These are phyloP conservation scores for Tachysurus vachellii DNA, from an alignment of 2,113 vertebrate genomes.

Conservation along the genomic window DNA sequence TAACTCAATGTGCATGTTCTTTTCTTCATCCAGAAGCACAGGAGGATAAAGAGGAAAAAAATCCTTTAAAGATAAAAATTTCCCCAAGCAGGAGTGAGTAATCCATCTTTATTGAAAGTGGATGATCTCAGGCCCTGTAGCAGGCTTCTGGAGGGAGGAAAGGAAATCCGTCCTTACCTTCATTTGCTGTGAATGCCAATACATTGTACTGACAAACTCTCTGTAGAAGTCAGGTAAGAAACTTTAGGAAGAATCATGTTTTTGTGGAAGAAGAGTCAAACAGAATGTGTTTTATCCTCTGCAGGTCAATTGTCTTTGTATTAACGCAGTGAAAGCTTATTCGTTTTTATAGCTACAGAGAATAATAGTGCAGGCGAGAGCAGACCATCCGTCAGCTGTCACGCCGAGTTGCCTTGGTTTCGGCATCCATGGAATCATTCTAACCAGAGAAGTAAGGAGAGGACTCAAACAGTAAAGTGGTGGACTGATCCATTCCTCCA, in stretches of 20 bases:
- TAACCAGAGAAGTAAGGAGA: slow-evolving; percentile 9
- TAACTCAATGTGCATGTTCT: background rate
- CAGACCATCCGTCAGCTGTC: slow-evolving; percentile 42
- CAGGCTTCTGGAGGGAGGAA: background rate
- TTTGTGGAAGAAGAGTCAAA: background rate
- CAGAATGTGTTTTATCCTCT: background rate
- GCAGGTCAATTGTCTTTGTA: slow-evolving; percentile 29
- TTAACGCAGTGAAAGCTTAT: slow-evolving; percentile 55
- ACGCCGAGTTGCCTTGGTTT: background rate
- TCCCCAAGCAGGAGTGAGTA: background rate
- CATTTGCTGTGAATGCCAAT: slow-evolving; percentile 14
- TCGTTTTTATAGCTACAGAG: slow-evolving; percentile 58
- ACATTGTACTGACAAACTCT: slow-evolving; percentile 13
- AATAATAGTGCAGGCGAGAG: slow-evolving; percentile 20
- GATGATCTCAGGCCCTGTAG: background rate
- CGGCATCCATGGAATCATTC: background rate
- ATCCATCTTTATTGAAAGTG: background rate
- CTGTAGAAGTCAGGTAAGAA: background rate
- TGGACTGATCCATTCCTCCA: background rate
- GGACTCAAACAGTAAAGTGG: background rate
- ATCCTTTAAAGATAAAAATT: background rate
- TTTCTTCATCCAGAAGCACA: background rate
- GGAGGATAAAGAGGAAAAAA: background rate
- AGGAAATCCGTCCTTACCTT: background rate
- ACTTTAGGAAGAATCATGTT: slow-evolving; percentile 2